These are phyloP conservation scores for Harpagifer antarcticus DNA, from an alignment of 2,797 vertebrate genomes.

Conservation along the genomic window DNA sequence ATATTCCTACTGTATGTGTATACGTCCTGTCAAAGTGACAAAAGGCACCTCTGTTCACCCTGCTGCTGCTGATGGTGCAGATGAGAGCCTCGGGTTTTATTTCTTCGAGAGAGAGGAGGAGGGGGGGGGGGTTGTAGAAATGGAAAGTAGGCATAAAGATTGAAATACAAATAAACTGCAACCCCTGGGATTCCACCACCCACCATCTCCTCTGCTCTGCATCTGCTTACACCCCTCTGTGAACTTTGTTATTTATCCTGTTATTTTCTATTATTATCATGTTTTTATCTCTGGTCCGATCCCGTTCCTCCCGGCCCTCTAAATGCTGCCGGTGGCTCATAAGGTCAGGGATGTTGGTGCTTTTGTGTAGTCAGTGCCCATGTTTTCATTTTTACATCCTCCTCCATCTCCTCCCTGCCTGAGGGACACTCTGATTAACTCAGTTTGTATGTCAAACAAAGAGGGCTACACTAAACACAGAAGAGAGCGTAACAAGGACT, in stretches of 20 bases:
- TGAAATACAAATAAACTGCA: conserved; percentile 74
- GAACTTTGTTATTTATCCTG: conserved; percentile 62
- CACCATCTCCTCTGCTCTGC: conserved; percentile 63
- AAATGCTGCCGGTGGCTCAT: conserved; percentile 30
- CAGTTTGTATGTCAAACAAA: conserved; percentile 27
- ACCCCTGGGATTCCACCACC: conserved; percentile 70
- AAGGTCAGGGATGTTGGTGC: conserved; percentile 40
- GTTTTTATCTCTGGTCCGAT: conserved; percentile 27
- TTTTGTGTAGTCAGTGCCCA: conserved; percentile 21
- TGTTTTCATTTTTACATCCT: conserved; percentile 24
- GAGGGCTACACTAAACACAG: conserved; percentile 6
- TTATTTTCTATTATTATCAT: conserved; percentile 51
- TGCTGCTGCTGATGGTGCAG: conserved; percentile 78
- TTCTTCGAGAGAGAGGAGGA: conserved; percentile 51
- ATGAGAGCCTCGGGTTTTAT: conserved; percentile 70
- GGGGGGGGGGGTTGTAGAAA: conserved; percentile 32
- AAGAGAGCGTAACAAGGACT: background rate
- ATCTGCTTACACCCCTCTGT: conserved; percentile 64
- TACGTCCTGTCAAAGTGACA: conserved; percentile 75
- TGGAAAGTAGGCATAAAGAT: conserved; percentile 63
- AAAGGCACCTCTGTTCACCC: conserved; percentile 63
- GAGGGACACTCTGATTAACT: conserved; percentile 26
- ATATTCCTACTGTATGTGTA: conserved; percentile 51
- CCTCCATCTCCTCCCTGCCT: conserved; percentile 23
- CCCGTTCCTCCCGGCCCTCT: conserved; percentile 9